Conservation (phyloP, 2,797 vertebrate genomes). For the Sardinella longiceps region DNA sequence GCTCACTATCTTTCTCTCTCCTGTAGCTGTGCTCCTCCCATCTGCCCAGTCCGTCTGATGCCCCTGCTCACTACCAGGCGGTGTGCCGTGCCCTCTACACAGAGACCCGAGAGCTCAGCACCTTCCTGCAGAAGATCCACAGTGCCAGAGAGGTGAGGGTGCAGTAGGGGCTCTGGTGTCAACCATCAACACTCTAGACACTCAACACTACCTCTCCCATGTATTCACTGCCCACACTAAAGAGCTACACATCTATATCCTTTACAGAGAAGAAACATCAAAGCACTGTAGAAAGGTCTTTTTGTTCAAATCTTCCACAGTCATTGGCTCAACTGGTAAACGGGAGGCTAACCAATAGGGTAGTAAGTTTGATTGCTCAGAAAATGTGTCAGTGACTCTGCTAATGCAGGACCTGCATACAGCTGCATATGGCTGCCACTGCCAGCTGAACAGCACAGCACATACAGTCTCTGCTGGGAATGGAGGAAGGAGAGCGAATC, state of each 20-base stretch:
- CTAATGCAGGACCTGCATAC: no score
- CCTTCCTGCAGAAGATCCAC: conserved; percentile 93
- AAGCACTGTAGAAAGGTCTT: no score
- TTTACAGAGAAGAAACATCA: no score
- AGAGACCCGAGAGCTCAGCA: conserved; percentile 92
- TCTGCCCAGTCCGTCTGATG: conserved; percentile 85
- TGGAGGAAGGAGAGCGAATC: background rate
- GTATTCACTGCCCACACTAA: background rate
- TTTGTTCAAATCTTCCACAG: no score
- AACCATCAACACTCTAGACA: conserved; percentile 58
- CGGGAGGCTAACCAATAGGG: no score
- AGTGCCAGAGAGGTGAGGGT: conserved; percentile 92
- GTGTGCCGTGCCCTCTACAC: conserved; percentile 94
- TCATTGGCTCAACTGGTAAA: no score
- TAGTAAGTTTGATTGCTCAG: no score
- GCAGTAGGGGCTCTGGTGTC: conserved; percentile 38
- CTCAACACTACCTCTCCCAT: background rate
- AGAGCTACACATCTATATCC: no score
- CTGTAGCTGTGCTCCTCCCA: conserved; percentile 87
- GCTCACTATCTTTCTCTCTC: conserved; percentile 22
- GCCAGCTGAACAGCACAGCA: background rate
- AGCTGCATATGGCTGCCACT: background rate
- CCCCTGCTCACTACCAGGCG: conserved; percentile 91
- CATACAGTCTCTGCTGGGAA: background rate
- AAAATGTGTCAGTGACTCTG: no score